Percentiles rank a stretch among this genome's conserved stretches.
Evolutionary conservation across 2,888 invertebrate species (phyloP).

Genomic region (Chrysolina haemoptera): DNA sequence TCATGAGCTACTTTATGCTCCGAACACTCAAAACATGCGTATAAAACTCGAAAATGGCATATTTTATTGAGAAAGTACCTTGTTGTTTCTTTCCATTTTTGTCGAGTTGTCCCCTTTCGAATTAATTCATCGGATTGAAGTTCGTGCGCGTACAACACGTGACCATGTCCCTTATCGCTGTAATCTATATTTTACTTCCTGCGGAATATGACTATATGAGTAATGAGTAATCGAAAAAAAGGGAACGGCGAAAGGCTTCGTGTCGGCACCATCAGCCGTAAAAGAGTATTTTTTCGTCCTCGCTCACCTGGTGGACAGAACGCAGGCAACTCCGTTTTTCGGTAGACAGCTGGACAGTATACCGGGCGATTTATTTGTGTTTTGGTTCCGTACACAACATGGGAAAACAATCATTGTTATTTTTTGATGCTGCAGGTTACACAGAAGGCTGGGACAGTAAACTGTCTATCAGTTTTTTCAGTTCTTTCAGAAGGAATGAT

Average conservation of each 20-base stretch:
- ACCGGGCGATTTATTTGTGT: conserved; percentile 54
- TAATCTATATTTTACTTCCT: conserved; percentile 23
- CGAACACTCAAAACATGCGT: too few relatives aligned
- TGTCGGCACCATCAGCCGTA: neutral
- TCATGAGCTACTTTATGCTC: too few relatives aligned
- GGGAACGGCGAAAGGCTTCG: conserved; percentile 16
- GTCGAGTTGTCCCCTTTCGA: neutral
- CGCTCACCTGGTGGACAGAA: neutral
- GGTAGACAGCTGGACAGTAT: conserved; percentile 57
- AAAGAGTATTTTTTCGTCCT: neutral
- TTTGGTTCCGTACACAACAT: neutral
- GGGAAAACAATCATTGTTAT: too few relatives aligned
- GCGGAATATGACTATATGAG: conserved; percentile 5
- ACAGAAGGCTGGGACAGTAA: too few relatives aligned
- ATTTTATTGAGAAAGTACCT: too few relatives aligned
- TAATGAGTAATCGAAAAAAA: conserved; percentile 12
- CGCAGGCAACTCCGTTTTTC: conserved; percentile 33
- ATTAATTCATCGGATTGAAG: conserved; percentile 9
- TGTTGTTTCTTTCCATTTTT: neutral
- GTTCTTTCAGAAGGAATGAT: too few relatives aligned
- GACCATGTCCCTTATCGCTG: conserved; percentile 9
- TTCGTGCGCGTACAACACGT: conserved; percentile 9
- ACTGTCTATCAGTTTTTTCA: too few relatives aligned
- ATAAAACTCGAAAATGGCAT: too few relatives aligned
- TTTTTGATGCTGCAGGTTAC: too few relatives aligned